phyloP scores from a whole-genome alignment of 2,797 vertebrate genomes.

The Poeciliopsis gracilis region DNA sequence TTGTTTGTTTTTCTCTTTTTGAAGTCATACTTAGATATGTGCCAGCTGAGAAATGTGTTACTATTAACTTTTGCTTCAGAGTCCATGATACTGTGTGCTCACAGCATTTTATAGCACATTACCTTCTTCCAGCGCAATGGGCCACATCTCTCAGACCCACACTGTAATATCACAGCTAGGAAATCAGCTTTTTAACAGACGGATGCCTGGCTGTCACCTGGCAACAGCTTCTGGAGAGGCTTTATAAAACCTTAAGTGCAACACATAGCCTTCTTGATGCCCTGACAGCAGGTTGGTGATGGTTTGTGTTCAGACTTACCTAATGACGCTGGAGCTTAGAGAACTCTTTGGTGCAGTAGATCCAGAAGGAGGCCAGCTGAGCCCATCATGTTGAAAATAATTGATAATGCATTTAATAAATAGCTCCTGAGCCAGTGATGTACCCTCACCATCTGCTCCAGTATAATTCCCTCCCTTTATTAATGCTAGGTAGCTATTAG shows the following conservation, averaged over 20 bases:
- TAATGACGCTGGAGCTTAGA: constrained; percentile 64
- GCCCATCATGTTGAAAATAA: constrained; percentile 84
- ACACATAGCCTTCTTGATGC: constrained; percentile 43
- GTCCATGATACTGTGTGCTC: constrained; percentile 14
- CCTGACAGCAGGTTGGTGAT: constrained; percentile 48
- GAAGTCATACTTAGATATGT: constrained; percentile 29
- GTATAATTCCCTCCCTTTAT: constrained; percentile 80
- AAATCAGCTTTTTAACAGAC: constrained; percentile 19
- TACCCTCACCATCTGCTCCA: constrained; percentile 83
- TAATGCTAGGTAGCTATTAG: constrained; percentile 82
- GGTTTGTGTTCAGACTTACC: constrained; percentile 37
- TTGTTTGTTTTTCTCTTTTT: constrained; percentile 33
- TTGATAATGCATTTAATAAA: constrained; percentile 88
- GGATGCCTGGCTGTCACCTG: constrained; percentile 18
- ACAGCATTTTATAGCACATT: constrained; percentile 11
- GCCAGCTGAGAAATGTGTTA: constrained; percentile 67
- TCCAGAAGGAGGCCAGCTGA: constrained; percentile 77
- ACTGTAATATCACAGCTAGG: constrained; percentile 8
- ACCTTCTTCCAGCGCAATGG: constrained; percentile 5
- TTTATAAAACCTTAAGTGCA: constrained; percentile 11
- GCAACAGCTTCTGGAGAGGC: constrained; percentile 26
- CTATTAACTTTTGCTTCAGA: constrained; percentile 56
- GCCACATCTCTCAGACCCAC: not conserved
- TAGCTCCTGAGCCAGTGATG: constrained; percentile 81
- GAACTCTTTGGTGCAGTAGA: constrained; percentile 62